Conservation (phyloP, 2,888 invertebrate species). For the Sussaba pulchella region DNA sequence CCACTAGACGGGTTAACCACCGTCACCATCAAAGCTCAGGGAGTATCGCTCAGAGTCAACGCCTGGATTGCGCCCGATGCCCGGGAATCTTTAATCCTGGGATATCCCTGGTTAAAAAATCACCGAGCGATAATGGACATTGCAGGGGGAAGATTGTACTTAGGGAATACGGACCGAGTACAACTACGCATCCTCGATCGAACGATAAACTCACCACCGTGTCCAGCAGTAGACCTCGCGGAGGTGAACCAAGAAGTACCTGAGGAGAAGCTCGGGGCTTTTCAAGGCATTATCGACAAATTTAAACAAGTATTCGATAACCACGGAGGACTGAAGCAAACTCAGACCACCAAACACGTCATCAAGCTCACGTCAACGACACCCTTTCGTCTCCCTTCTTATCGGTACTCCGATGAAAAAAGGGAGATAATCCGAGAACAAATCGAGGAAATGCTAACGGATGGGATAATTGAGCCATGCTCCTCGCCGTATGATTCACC, state of each 20-base stretch:
- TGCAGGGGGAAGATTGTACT: not conserved
- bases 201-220: too few relatives aligned
- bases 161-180: too few relatives aligned
- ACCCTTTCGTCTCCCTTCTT: not conserved
- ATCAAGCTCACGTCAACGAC: not conserved
- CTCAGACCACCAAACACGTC: not conserved
- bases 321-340: not conserved
- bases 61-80: too few relatives aligned
- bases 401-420: not conserved
- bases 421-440: not conserved
- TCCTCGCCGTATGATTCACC: slow-evolving; percentile 17
- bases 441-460: not conserved
- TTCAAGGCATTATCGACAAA: not conserved
- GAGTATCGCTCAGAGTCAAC: not conserved
- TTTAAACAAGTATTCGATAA: not conserved
- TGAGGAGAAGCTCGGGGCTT: not conserved
- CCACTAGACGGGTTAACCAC: not conserved
- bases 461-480: slow-evolving; percentile 31
- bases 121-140: not conserved
- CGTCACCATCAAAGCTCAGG: not conserved
- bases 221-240: not conserved
- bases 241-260: slow-evolving; percentile 14
- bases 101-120: not conserved
- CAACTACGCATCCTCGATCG: too few relatives aligned
- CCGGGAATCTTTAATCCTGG: too few relatives aligned